These are phyloP conservation scores for Platysteira castanea DNA, from an alignment of 2,113 vertebrate species.

Conservation along the genomic window DNA sequence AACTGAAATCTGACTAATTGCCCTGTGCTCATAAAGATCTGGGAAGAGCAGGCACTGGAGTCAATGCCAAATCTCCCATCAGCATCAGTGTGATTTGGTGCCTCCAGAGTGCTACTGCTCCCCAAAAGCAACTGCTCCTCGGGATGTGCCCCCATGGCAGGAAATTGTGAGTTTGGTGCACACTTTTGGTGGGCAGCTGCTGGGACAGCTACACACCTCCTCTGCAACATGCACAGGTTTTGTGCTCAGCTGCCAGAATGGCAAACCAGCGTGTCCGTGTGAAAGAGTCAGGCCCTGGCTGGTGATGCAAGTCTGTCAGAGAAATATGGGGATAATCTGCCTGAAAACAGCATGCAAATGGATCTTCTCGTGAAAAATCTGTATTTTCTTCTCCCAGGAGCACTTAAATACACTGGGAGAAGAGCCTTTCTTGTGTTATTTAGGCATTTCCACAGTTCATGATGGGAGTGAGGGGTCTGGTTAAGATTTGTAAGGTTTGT, in stretches of 20 bases:
- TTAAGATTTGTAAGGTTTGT: background rate
- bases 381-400: background rate
- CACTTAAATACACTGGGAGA: background rate
- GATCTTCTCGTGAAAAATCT: background rate
- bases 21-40: background rate
- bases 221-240: accelerated
- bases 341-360: background rate
- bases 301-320: background rate
- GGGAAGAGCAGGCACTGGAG: background rate
- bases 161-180: background rate
- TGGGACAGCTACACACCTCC: background rate
- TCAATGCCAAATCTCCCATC: background rate
- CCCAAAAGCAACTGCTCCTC: accelerated
- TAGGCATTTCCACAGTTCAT: background rate
- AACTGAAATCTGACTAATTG: background rate
- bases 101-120: background rate
- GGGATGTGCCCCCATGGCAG: background rate
- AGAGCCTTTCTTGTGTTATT: background rate
- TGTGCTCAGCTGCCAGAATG: background rate
- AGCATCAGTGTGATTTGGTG: background rate
- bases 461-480: background rate
- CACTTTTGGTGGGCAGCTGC: background rate
- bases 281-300: background rate
- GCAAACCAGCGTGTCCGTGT: background rate
- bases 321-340: background rate